Evolutionary conservation across 2,797 vertebrate genomes (phyloP).

Genomic region (Halcyon badia): DNA sequence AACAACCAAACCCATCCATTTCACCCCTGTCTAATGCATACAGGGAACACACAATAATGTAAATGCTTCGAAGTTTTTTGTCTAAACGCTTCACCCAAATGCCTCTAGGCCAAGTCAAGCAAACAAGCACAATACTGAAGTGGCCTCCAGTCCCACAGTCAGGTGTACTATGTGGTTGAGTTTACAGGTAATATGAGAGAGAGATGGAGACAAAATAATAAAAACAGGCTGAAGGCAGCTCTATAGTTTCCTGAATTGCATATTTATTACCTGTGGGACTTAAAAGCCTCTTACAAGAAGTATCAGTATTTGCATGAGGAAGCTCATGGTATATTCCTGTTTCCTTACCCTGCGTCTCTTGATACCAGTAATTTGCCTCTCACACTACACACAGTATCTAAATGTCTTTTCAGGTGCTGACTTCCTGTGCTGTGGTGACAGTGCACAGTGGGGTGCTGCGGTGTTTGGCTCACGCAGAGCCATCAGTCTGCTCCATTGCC

Average conservation of each 20-base stretch:
- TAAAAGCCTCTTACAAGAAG: background rate
- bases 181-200: background rate
- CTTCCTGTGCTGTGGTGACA: rapidly evolving
- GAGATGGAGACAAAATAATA: background rate
- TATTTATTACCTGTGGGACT: background rate
- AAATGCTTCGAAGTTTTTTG: background rate
- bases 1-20: background rate
- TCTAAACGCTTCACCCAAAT: background rate
- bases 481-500: rapidly evolving
- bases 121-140: background rate
- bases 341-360: background rate
- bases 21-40: background rate
- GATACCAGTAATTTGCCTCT: background rate
- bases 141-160: background rate
- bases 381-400: rapidly evolving
- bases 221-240: background rate
- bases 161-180: background rate
- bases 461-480: rapidly evolving
- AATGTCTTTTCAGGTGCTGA: rapidly evolving
- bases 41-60: background rate
- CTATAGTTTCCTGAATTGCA: background rate
- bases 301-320: background rate
- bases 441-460: rapidly evolving
- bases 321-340: background rate
- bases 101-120: background rate